Percentiles rank a stretch among this genome's conserved stretches.
phyloP scores from a whole-genome alignment of 2,888 invertebrate species.

The Liodrosophila aerea region DNA sequence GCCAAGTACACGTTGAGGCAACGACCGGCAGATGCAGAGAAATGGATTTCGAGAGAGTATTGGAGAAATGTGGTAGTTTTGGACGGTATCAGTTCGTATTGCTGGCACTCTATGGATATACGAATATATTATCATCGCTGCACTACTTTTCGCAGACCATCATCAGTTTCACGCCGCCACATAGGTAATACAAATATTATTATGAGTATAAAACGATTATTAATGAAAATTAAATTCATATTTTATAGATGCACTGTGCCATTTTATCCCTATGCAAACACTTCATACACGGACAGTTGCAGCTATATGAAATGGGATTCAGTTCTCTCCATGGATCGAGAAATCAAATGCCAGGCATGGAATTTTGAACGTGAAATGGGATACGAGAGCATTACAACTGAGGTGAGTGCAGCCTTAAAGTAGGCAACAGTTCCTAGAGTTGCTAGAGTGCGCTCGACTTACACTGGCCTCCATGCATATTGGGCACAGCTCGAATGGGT shows the following conservation, averaged over 20 bases:
- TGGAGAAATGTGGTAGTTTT: constrained; percentile 84
- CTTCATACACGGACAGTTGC: constrained; percentile 15
- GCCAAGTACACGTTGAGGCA: constrained; percentile 19
- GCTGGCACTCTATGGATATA: constrained; percentile 83
- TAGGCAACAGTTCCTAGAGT: constrained; percentile 29
- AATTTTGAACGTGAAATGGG: constrained; percentile 84
- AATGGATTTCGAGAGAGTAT: constrained; percentile 83
- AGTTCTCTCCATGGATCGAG: constrained; percentile 39
- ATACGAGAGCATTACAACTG: constrained; percentile 85
- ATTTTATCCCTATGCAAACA: background rate
- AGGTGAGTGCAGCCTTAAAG: constrained; percentile 82
- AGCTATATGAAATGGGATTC: constrained; percentile 26
- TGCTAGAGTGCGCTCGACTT: background rate
- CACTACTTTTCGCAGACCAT: constrained; percentile 85
- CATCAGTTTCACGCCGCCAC: constrained; percentile 84
- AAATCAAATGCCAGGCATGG: constrained; percentile 83
- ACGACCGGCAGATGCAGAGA: background rate
- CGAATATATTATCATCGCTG: constrained; percentile 84
- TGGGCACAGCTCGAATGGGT: constrained; percentile 84
- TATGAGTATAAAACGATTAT: too few species aligned
- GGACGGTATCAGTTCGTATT: constrained; percentile 83
- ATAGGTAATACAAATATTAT: constrained; percentile 75
- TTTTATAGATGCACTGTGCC: constrained; percentile 72
- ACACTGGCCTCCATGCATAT: constrained; percentile 42
- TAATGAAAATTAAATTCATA: too few species aligned